Base-by-base conservation (phyloP, 2,888 invertebrate species). In the Ichneumoninae sp. region DNA sequence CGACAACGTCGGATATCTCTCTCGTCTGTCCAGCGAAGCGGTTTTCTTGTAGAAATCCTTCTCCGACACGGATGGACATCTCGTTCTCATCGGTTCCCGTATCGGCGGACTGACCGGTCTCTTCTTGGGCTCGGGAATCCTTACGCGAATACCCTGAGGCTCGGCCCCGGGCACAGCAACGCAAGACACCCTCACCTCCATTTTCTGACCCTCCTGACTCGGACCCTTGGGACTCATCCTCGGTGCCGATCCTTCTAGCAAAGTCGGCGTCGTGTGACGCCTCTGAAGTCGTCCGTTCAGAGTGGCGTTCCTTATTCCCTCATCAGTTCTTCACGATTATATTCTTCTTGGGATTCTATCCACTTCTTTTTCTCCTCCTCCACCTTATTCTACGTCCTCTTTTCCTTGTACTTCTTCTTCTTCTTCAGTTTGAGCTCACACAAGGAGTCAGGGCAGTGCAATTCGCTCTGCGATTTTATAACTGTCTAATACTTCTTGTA, bases 221-320 rank as follows among this genome's bases (percentile, higher is more conserved):
- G 91, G 92, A 19, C 91, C 92, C 78, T 93, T 93, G 3, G 93
- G 93, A 85, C 93, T 93, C 93, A 93, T 93, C 85, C 88, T 91
- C 50, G 86, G 44, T 7, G 40, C 81, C 81, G 60, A 74, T 19
- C 70, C 75, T 72, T 72, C 74, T 19, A 76, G 70, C 71, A 89
- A 69, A 33, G 75, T 86, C 22, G 89, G 89, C 90, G 91, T 91
- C 90, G 90, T 89, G 83, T 88, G 91, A 91, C 90, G 91, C 90
- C 91, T 83, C 66, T 87, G 87, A 74, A 90, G 84, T 86, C 88
- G 89, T 71, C 87, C 91, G 90, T 89, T 92, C 91, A 92, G 91
- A 83, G 50, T 90, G 87, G 78, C 16, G 8, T 47, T 75, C 50
- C 30, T 62, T 70, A 57, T 50, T 50, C 36, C 80, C 19, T 57